A percentile compares a stretch with the other conserved stretches of the same genome.
Conservation (phyloP, 2,888 invertebrate genomes). For the Lasioglossum figueresi region DNA sequence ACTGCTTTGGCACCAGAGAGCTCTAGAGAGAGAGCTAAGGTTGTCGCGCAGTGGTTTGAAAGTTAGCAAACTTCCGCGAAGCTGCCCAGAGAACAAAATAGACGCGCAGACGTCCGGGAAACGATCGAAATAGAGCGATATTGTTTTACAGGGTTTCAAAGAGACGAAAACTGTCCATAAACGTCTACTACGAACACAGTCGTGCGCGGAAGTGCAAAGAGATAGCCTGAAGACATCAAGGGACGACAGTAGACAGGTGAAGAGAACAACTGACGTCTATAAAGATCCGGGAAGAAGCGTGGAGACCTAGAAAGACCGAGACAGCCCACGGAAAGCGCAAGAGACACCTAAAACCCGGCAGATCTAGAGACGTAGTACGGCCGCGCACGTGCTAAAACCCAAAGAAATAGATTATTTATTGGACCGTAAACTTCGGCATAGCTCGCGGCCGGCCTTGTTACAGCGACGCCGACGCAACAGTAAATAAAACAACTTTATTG, state of each 20-base stretch:
- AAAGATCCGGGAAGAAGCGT: not conserved
- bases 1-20: not conserved
- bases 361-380: not conserved
- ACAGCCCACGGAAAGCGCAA: slow-evolving; percentile 10
- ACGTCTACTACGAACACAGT: not conserved
- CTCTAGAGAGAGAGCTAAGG: not conserved
- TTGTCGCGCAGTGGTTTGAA: not conserved
- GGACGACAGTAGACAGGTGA: not conserved
- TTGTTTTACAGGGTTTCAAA: not conserved
- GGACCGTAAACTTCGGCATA: slow-evolving; percentile 47
- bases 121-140: not conserved
- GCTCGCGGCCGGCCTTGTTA: slow-evolving; percentile 45
- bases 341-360: slow-evolving; percentile 1
- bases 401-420: slow-evolving; percentile 70
- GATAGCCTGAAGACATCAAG: not conserved
- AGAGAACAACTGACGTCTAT: not conserved
- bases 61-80: not conserved
- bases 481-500: slow-evolving; percentile 59
- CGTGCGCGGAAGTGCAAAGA: not conserved
- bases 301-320: not conserved
- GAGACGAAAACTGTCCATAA: not conserved
- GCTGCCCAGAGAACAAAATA: not conserved
- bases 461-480: slow-evolving; percentile 14
- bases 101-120: not conserved
- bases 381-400: slow-evolving; percentile 29